phyloP scores from a whole-genome alignment of 1,140 invertebrate genomes.

The Drosophila grimshawi region DNA sequence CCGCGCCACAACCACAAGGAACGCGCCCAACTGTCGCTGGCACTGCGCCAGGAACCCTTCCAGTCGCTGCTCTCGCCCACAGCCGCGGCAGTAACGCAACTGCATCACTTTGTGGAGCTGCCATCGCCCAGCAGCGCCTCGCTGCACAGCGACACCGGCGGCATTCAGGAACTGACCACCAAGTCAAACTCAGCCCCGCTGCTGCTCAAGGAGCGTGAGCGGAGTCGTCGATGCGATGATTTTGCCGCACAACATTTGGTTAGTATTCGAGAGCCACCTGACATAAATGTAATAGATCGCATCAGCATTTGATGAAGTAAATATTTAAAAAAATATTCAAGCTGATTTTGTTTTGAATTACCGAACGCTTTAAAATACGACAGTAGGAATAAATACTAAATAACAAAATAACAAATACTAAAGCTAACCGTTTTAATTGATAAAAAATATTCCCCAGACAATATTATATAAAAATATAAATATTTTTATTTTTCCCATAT shows the following conservation, averaged over 20 bases:
- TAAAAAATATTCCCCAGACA: no score
- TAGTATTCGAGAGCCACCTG: constrained; percentile 36
- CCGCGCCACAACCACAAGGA: constrained; percentile 62
- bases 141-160: constrained; percentile 78
- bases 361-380: no score
- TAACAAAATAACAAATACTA: not conserved
- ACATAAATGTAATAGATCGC: no score
- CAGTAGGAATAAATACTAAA: no score
- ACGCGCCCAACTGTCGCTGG: constrained; percentile 66
- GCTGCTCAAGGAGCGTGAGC: constrained; percentile 78
- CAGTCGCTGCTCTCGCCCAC: constrained; percentile 72
- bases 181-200: constrained; percentile 83
- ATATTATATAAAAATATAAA: no score
- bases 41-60: constrained; percentile 77
- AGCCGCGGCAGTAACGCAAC: constrained; percentile 41
- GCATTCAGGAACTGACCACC: constrained; percentile 80
- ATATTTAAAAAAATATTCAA: no score
- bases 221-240: constrained; percentile 67
- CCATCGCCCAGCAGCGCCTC: constrained; percentile 83
- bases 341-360: no score
- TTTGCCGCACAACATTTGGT: constrained; percentile 81
- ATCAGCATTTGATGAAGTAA: no score
- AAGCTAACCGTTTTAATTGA: no score
- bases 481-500: no score
- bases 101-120: constrained; percentile 76